Evolutionary conservation across 2,113 vertebrate species (phyloP).

Genomic region (Callorhinus ursinus): DNA sequence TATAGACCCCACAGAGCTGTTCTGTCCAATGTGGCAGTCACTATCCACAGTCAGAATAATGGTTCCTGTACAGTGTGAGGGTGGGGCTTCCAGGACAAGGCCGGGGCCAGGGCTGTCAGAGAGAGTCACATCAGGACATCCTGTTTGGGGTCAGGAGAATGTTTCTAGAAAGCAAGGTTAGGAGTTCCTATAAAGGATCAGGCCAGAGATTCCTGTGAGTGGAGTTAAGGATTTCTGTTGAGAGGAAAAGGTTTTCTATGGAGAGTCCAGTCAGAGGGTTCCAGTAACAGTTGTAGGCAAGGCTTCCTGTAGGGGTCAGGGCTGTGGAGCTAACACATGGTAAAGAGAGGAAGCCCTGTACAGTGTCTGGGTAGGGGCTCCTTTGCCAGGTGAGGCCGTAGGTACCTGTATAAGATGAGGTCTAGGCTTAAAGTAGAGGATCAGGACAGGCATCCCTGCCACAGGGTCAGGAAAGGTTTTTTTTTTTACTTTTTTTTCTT

Average conservation of each 20-base stretch:
- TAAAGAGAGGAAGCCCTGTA: neutral
- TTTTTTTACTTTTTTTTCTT: neutral
- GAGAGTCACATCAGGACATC: constrained; percentile 9
- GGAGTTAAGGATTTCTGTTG: constrained; percentile 27
- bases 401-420: neutral
- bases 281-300: neutral
- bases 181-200: neutral
- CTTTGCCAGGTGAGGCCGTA: neutral
- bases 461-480: neutral
- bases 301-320: constrained; percentile 8
- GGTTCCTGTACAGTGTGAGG: neutral
- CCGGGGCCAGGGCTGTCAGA: neutral
- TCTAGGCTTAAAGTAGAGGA: neutral
- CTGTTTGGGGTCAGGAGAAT: neutral
- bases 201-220: neutral
- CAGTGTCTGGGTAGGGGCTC: neutral
- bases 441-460: neutral
- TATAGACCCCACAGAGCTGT: neutral
- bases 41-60: neutral
- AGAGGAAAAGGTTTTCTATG: neutral
- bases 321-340: neutral
- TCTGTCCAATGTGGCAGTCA: neutral
- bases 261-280: neutral
- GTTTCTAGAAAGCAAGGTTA: constrained; percentile 23
- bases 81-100: neutral